Conservation (phyloP, 2,113 vertebrate genomes). For the Anas platyrhynchos region DNA sequence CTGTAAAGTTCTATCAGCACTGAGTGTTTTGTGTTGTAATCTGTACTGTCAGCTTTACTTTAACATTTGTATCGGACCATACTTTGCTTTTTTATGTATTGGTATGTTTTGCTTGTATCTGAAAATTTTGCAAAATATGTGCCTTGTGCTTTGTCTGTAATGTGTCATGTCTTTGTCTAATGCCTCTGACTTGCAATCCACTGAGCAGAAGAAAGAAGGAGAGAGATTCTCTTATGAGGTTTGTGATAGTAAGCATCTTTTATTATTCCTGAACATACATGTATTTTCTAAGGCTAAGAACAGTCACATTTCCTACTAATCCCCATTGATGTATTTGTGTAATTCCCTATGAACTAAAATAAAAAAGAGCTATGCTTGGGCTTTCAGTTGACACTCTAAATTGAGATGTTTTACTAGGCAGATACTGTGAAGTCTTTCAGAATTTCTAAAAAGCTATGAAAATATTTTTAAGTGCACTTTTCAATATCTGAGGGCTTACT, state of each 20-base stretch:
- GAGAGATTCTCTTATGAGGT: constrained; percentile 98
- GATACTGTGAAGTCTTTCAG: neutral
- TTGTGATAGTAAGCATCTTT: constrained; percentile 83
- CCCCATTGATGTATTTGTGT: constrained; percentile 10
- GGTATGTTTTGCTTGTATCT: constrained; percentile 7
- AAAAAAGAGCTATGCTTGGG: neutral
- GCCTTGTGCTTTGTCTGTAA: constrained; percentile 83
- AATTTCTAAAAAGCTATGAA: neutral
- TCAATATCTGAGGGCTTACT: neutral
- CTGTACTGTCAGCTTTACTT: constrained; percentile 40
- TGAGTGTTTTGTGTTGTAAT: constrained; percentile 40
- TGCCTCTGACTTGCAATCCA: constrained; percentile 79
- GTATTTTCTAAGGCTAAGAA: neutral
- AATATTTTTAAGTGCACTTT: constrained; percentile 38
- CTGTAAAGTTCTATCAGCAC: constrained; percentile 28
- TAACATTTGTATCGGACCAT: constrained; percentile 25
- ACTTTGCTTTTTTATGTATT: constrained; percentile 19
- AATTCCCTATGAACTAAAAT: neutral
- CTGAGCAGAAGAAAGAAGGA: constrained; percentile 96
- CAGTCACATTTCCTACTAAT: neutral
- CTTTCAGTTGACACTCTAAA: neutral
- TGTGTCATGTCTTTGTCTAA: constrained; percentile 84
- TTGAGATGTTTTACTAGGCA: neutral
- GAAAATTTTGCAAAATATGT: constrained; percentile 37
- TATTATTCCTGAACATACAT: constrained; percentile 40